phyloP scores from a whole-genome alignment of 1,140 invertebrate genomes.

The Drosophila murphyi region DNA sequence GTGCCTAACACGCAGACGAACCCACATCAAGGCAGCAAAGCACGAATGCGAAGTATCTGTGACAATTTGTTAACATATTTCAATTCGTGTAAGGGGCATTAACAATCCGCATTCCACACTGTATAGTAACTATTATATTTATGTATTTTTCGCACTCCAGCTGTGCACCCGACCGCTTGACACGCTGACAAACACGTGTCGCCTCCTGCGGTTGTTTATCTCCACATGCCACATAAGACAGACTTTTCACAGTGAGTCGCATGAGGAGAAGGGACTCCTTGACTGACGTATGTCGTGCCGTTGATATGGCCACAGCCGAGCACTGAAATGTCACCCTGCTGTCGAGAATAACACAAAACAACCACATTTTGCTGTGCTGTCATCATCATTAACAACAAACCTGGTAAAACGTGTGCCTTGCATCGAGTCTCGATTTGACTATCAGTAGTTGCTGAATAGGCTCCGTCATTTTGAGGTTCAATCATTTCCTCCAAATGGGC shows the following conservation, averaged over 20 bases:
- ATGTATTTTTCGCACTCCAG: constrained; percentile 30
- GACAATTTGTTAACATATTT: constrained; percentile 18
- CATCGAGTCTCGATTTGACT: constrained; percentile 33
- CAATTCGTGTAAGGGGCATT: neutral
- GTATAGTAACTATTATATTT: constrained; percentile 22
- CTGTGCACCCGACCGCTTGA: constrained; percentile 42
- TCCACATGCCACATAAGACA: constrained; percentile 8
- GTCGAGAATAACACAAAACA: constrained; percentile 4
- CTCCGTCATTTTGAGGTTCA: constrained; percentile 40
- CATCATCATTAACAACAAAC: constrained; percentile 46
- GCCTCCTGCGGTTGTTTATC: constrained; percentile 14
- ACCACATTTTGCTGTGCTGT: constrained; percentile 35
- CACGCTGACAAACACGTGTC: constrained; percentile 47
- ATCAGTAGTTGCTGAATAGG: constrained; percentile 8
- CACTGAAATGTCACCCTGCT: constrained; percentile 43
- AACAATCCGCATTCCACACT: neutral
- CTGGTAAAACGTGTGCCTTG: constrained; percentile 30
- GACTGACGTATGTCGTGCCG: constrained; percentile 41
- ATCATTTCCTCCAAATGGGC: constrained; percentile 38
- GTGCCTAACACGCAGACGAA: constrained; percentile 2
- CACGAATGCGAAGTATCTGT: neutral
- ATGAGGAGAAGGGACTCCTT: neutral
- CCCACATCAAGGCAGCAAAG: neutral
- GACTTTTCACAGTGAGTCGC: too few species aligned
- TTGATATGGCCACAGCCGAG: constrained; percentile 29